Percentiles rank a stretch among this genome's conserved stretches.
phyloP scores from a whole-genome alignment of 1,140 invertebrate species.

The Neodiprion virginianus region DNA sequence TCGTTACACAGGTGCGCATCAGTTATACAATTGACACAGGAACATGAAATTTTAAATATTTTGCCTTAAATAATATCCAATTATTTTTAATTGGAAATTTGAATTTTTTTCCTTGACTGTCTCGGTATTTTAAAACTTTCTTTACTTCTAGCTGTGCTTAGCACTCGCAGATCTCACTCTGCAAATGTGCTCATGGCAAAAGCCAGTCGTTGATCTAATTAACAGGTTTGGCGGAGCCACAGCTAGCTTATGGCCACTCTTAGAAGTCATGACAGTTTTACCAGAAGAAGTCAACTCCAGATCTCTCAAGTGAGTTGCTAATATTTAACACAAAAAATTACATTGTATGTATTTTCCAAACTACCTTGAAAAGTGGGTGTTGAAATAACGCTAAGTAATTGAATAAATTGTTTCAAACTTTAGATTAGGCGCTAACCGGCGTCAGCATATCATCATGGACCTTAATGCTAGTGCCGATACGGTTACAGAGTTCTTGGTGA shows the following conservation, averaged over 20 bases:
- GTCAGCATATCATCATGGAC: constrained; percentile 82
- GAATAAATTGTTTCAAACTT: constrained; percentile 23
- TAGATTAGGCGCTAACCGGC: constrained; percentile 88
- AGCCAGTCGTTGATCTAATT: constrained; percentile 86
- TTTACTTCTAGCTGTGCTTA: constrained; percentile 76
- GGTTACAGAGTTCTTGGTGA: constrained; percentile 78
- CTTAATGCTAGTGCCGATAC: constrained; percentile 72
- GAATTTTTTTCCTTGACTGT: background rate
- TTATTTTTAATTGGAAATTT: too few relatives aligned
- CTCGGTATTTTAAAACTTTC: constrained; percentile 25
- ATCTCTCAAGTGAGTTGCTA: constrained; percentile 65
- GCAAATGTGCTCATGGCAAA: constrained; percentile 94
- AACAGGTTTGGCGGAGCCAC: constrained; percentile 70
- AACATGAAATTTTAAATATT: background rate
- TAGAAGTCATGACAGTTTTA: constrained; percentile 92
- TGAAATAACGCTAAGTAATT: background rate
- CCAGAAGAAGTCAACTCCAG: constrained; percentile 94
- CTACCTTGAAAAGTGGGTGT: constrained; percentile 6
- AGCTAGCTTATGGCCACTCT: constrained; percentile 76
- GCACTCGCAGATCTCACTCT: constrained; percentile 92
- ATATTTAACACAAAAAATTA: background rate
- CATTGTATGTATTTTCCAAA: constrained; percentile 1
- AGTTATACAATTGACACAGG: background rate
- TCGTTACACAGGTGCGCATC: constrained; percentile 82
- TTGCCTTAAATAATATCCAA: too few relatives aligned